Base-by-base conservation (phyloP, 2,888 invertebrate genomes). In the Neoscelio sp. region DNA sequence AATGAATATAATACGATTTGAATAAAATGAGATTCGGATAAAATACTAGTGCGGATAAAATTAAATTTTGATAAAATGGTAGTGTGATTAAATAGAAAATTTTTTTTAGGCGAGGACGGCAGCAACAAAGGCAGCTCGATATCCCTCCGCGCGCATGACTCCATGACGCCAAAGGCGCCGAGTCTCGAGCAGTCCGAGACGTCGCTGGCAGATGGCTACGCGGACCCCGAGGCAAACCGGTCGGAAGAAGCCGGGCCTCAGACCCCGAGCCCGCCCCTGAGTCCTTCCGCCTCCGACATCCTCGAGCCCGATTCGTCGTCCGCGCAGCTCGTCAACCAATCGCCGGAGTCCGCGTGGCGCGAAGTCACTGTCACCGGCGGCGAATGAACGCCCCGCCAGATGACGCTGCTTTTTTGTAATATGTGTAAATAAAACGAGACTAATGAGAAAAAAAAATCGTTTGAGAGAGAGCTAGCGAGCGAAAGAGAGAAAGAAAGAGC, bases 331-430 rank as follows among this genome's bases (percentile, higher is more conserved):
- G 87, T 88, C 5, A 87, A 85, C 50, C 87, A 88, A 64, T 86
- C 89, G 40, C 91, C 91, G 80, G 91, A 90, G 81, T 82, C 91
- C 33, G 87, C 91, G 44, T 91, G 91, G 89, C 89, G 92, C 62
- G 92, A 92, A 86, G 92, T 92, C 40, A 90, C 92, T 10, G 92
- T 92, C 33, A 91, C 92, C 15, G 92, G 92, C 15, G 92, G 92
- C 10, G 92, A 92, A 86, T 92, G 90, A 91, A 23, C 8, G 15
- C n/a, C n/a, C 50, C 50, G 17, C 38, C 17, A 35, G 28, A 8
- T 35, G 62, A 28, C 52, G 62, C 15, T 23, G n/a, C 50, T 20
- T 18, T 70, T 60, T 74, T 75, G 65, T 75, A 75, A 60, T 60
- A 75, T 48, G 18, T 65, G 74, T 75, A 75, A 50, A 75, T 75